These are phyloP conservation scores for Theocolax elegans DNA, from an alignment of 1,140 invertebrate genomes.

Conservation along the genomic window DNA sequence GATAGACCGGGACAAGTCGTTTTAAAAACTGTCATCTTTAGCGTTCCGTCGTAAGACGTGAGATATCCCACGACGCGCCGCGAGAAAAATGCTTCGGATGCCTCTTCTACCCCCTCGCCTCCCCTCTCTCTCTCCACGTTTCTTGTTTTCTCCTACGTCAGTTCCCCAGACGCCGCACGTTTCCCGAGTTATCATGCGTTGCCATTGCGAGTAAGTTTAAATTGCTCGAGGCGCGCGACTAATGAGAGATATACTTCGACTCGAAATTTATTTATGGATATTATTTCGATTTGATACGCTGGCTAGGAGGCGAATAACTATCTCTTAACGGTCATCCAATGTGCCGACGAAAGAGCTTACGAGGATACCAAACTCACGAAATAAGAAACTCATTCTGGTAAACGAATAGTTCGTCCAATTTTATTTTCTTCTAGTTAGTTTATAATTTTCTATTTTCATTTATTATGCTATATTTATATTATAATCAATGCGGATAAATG, in stretches of 20 bases:
- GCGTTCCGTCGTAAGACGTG: slow-evolving; percentile 13
- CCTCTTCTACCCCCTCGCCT: not conserved
- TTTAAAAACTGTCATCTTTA: slow-evolving; percentile 41
- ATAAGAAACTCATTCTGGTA: no score
- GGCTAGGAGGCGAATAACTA: no score
- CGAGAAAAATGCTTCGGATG: slow-evolving; percentile 25
- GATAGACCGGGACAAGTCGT: slow-evolving; percentile 38
- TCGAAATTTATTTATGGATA: not conserved
- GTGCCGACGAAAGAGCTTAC: no score
- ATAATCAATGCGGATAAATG: no score
- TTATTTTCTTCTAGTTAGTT: no score
- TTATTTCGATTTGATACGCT: no score
- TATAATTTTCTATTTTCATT: no score
- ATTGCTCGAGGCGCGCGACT: slow-evolving; percentile 1
- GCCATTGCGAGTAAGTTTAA: slow-evolving; percentile 1
- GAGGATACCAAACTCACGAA: no score
- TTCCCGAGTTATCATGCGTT: slow-evolving; percentile 12
- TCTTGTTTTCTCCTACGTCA: not conserved
- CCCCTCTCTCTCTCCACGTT: not conserved
- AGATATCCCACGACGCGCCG: not conserved
- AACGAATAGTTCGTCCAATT: no score
- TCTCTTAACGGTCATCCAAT: no score
- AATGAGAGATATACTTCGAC: slow-evolving; percentile 15
- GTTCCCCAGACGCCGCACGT: slow-evolving; percentile 5
- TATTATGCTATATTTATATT: no score